phyloP scores from a whole-genome alignment of 1,140 invertebrate species.

The Bombus polaris region DNA sequence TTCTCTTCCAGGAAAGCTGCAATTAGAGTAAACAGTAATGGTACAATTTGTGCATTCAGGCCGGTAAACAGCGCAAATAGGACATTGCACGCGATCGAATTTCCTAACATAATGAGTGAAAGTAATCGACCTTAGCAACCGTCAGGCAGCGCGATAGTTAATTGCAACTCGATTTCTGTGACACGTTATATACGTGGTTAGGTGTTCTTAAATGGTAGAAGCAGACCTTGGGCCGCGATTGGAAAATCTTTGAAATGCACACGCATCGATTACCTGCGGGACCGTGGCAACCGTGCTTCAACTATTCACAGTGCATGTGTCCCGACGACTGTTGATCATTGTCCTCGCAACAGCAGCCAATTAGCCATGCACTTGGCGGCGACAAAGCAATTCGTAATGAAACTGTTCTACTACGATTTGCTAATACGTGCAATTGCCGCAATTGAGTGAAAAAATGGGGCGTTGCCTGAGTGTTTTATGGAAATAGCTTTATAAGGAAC shows the following conservation, averaged over 20 bases:
- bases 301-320: neutral
- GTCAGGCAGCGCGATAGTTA: conserved; percentile 51
- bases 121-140: conserved; percentile 72
- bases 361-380: conserved; percentile 12
- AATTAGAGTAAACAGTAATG: neutral
- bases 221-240: conserved; percentile 66
- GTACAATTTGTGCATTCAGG: neutral
- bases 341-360: neutral
- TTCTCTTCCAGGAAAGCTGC: too few species aligned
- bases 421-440: neutral
- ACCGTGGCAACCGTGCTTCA: neutral
- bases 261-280: conserved; percentile 27
- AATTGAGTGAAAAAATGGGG: neutral
- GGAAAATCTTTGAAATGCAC: conserved; percentile 60
- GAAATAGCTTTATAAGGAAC: neutral
- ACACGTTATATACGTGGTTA: conserved; percentile 21
- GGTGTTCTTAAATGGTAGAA: conserved; percentile 60
- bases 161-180: conserved; percentile 60
- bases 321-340: conserved; percentile 13
- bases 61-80: neutral
- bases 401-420: neutral
- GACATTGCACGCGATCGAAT: conserved; percentile 49
- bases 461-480: neutral
- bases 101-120: conserved; percentile 67
- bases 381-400: conserved; percentile 2